Conservation (phyloP, 1,140 invertebrate species). For the Diachasma alloeum region DNA sequence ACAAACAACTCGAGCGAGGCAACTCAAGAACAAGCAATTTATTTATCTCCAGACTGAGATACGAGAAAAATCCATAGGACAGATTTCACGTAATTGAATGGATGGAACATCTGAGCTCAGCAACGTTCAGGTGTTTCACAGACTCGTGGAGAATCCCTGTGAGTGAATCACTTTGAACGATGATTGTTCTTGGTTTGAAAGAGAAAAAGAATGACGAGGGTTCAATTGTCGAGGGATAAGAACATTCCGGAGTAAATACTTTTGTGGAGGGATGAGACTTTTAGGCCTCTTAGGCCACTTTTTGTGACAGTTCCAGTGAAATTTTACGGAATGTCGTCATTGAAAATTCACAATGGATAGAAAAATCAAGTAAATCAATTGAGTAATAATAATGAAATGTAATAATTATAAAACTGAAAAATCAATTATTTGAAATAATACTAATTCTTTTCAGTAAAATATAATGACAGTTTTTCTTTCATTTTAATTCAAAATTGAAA, state of each 20-base stretch:
- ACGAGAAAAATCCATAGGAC: not conserved
- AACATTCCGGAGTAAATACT: not conserved
- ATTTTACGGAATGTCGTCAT: too few species aligned
- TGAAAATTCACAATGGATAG: too few species aligned
- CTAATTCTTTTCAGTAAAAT: too few species aligned
- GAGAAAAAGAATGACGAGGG: not conserved
- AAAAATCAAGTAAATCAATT: too few species aligned
- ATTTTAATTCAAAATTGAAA: too few species aligned
- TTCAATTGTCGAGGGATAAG: not conserved
- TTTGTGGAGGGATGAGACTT: not conserved
- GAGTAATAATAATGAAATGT: too few species aligned
- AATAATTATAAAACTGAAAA: too few species aligned
- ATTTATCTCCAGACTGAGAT: not conserved
- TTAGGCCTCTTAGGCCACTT: too few species aligned
- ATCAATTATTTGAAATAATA: too few species aligned
- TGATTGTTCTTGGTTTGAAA: not conserved
- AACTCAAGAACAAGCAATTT: not conserved
- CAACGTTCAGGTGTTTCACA: not conserved
- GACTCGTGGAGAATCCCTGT: not conserved
- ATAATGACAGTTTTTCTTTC: too few species aligned
- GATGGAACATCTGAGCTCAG: not conserved
- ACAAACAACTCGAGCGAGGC: not conserved
- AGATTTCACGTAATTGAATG: not conserved
- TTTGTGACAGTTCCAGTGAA: too few species aligned
- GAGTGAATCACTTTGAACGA: not conserved